phyloP scores from a whole-genome alignment of 2,797 vertebrate genomes.

The Sebastes vulpes region DNA sequence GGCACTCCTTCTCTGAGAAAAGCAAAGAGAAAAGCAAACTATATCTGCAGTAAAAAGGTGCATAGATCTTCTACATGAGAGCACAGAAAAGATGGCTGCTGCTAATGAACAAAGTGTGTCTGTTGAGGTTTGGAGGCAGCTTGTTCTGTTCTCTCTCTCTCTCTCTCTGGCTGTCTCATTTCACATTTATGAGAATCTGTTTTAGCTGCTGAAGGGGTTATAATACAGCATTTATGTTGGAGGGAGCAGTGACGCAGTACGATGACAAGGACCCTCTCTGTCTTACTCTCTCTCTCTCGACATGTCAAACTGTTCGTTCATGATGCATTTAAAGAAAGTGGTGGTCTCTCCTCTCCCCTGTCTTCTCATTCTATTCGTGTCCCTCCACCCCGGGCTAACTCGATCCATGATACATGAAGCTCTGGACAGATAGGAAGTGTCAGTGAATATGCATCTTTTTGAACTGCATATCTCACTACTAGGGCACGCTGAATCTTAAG shows the following conservation, averaged over 20 bases:
- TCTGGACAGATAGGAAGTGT: slow-evolving; percentile 31
- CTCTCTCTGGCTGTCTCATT: slow-evolving; percentile 41
- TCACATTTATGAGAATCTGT: slow-evolving; percentile 70
- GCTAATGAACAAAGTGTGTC: slow-evolving; percentile 44
- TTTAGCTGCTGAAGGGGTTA: slow-evolving; percentile 38
- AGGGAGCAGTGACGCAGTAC: slow-evolving; percentile 18
- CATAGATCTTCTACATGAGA: slow-evolving; percentile 11
- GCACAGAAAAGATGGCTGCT: slow-evolving; percentile 19
- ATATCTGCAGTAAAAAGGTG: slow-evolving; percentile 24
- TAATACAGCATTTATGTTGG: slow-evolving; percentile 48
- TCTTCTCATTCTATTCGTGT: not conserved
- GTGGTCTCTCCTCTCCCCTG: not conserved
- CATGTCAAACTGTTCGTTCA: slow-evolving; percentile 18
- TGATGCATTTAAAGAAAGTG: slow-evolving; percentile 18
- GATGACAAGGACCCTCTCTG: not conserved
- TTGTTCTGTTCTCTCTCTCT: slow-evolving; percentile 17
- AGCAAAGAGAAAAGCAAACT: slow-evolving; percentile 39
- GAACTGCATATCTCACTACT: slow-evolving; percentile 45
- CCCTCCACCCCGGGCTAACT: not conserved
- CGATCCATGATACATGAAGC: slow-evolving; percentile 7
- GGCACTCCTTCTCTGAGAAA: slow-evolving; percentile 15
- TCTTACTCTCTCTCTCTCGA: not conserved
- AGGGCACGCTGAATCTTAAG: slow-evolving; percentile 58
- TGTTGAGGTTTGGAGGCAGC: slow-evolving; percentile 21
- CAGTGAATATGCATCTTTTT: slow-evolving; percentile 35